These are phyloP conservation scores for Papilio machaon DNA, from an alignment of 1,140 invertebrate genomes.

Conservation along the genomic window DNA sequence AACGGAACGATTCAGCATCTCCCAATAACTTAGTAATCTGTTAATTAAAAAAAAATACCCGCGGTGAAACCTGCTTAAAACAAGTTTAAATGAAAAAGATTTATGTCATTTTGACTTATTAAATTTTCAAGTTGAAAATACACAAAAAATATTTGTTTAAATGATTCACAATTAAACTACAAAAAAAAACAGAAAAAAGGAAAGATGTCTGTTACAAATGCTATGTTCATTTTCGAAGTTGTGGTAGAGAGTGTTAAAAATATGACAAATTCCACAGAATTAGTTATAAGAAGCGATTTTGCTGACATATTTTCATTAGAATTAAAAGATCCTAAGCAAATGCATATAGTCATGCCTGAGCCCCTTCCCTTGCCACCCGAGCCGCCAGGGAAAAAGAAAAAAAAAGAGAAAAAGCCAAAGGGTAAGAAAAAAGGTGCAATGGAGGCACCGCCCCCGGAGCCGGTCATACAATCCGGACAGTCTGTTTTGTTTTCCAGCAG, in stretches of 20 bases:
- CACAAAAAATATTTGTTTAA: constrained; percentile 9
- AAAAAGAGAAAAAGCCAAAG: constrained; percentile 64
- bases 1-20: background rate
- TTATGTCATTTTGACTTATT: constrained; percentile 25
- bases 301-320: constrained; percentile 75
- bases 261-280: constrained; percentile 61
- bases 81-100: background rate
- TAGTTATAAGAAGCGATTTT: constrained; percentile 73
- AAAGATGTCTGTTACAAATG: constrained; percentile 67
- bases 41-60: background rate
- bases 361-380: constrained; percentile 73
- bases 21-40: background rate
- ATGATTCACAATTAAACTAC: constrained; percentile 33
- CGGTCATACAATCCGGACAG: constrained; percentile 72
- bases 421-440: constrained; percentile 65
- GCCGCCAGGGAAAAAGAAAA: constrained; percentile 68
- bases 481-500: constrained; percentile 74
- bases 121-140: constrained; percentile 17
- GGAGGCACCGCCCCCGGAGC: constrained; percentile 66
- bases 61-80: background rate
- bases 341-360: constrained; percentile 76
- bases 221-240: constrained; percentile 76
- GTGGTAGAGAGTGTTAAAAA: constrained; percentile 71
- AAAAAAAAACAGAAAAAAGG: constrained; percentile 50
- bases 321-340: constrained; percentile 75